Percentiles rank a stretch among this genome's conserved stretches.
phyloP scores from a whole-genome alignment of 1,140 invertebrate species.

The Habropoda laboriosa region DNA sequence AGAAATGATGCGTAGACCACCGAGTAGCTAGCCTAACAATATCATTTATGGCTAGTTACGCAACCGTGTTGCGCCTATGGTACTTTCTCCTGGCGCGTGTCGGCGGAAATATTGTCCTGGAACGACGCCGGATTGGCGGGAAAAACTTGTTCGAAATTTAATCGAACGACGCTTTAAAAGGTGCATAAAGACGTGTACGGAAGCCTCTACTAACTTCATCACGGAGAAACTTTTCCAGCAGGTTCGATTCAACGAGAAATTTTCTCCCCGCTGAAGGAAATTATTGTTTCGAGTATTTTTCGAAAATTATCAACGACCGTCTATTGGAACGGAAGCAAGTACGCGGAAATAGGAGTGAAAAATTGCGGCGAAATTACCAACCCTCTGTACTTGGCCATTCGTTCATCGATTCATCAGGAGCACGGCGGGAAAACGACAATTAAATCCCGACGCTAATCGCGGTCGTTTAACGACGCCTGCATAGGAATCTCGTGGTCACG shows the following conservation, averaged over 20 bases:
- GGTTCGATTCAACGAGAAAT: too few relatives aligned
- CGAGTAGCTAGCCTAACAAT: conserved; percentile 73
- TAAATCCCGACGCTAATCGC: conserved; percentile 50
- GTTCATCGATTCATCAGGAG: neutral
- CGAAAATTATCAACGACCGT: neutral
- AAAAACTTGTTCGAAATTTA: neutral
- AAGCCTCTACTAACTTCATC: neutral
- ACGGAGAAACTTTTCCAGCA: too few relatives aligned
- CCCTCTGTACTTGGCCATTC: neutral
- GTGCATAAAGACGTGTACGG: neutral
- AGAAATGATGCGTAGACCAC: conserved; percentile 65
- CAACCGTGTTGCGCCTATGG: conserved; percentile 72
- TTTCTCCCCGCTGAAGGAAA: neutral
- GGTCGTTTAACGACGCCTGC: conserved; percentile 30
- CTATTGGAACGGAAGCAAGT: neutral
- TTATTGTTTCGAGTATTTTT: neutral
- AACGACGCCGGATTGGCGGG: conserved; percentile 30
- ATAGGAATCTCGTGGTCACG: conserved; percentile 42
- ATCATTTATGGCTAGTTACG: conserved; percentile 80
- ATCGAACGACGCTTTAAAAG: neutral
- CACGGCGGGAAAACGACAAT: conserved; percentile 46
- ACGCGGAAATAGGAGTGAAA: neutral
- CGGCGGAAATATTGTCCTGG: conserved; percentile 71
- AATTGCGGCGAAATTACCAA: neutral
- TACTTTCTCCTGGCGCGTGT: conserved; percentile 75